Conservation (phyloP, 2,888 invertebrate genomes). For the Microctonus brassicae region DNA sequence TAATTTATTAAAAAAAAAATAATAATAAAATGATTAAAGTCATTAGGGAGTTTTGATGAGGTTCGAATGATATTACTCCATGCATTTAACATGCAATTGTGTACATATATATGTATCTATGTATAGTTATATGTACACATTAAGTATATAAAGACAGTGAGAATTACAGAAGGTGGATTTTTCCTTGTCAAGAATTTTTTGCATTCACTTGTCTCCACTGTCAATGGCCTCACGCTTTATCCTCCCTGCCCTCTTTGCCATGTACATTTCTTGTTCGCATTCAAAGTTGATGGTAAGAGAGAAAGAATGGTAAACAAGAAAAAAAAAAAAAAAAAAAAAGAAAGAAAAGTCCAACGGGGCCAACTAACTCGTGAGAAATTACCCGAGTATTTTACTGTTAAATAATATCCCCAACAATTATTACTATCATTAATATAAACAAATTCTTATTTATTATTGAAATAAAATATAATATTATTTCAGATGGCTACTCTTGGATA, state of each 20-base stretch:
- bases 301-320: neutral
- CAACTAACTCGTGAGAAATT: slow-evolving; percentile 16
- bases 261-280: neutral
- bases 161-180: neutral
- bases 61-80: slow-evolving; percentile 13
- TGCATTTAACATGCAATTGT: no score
- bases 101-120: neutral
- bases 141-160: no score
- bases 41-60: neutral
- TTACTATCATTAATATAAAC: neutral
- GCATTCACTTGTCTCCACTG: neutral
- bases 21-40: neutral
- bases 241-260: neutral
- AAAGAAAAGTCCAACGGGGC: neutral
- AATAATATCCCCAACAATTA: slow-evolving; percentile 11
- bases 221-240: neutral
- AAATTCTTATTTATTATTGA: neutral
- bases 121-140: neutral
- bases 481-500: slow-evolving; percentile 55
- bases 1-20: neutral
- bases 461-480: slow-evolving; percentile 40
- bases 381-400: neutral
- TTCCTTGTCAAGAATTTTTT: neutral
- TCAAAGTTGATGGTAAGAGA: neutral
- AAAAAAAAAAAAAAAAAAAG: neutral